These are phyloP conservation scores for Formicarius rufipectus DNA, from an alignment of 2,113 vertebrate genomes.

Conservation along the genomic window DNA sequence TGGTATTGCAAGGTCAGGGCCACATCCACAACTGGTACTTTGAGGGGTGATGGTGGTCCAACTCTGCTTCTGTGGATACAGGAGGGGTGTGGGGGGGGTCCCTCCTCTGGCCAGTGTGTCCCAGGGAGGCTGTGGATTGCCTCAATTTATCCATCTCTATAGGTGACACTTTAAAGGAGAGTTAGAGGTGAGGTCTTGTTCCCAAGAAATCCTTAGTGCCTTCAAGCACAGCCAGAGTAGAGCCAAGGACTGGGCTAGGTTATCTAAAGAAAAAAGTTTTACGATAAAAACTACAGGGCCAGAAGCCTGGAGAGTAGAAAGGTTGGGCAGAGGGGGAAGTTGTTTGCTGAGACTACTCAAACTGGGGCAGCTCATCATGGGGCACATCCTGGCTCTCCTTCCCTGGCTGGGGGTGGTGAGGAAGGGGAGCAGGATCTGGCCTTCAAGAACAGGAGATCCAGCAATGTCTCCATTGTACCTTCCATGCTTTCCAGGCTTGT, in stretches of 20 bases:
- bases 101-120: background rate
- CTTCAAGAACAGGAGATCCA: background rate
- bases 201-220: background rate
- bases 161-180: background rate
- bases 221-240: background rate
- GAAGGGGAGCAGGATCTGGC: background rate
- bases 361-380: background rate
- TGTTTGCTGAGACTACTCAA: background rate
- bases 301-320: background rate
- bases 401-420: fast-evolving
- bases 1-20: background rate
- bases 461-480: fast-evolving
- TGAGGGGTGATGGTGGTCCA: background rate
- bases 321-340: background rate
- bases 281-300: background rate
- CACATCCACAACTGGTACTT: too few species aligned
- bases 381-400: background rate
- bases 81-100: fast-evolving
- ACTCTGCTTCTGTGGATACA: background rate
- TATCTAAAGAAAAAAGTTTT: background rate
- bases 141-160: background rate
- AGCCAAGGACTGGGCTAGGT: background rate
- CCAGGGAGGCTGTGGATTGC: background rate
- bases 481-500: fast-evolving
- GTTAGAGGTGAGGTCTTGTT: background rate